Base-by-base conservation (phyloP, 1,140 invertebrate genomes). In the Mizuhopecten yessoensis region DNA sequence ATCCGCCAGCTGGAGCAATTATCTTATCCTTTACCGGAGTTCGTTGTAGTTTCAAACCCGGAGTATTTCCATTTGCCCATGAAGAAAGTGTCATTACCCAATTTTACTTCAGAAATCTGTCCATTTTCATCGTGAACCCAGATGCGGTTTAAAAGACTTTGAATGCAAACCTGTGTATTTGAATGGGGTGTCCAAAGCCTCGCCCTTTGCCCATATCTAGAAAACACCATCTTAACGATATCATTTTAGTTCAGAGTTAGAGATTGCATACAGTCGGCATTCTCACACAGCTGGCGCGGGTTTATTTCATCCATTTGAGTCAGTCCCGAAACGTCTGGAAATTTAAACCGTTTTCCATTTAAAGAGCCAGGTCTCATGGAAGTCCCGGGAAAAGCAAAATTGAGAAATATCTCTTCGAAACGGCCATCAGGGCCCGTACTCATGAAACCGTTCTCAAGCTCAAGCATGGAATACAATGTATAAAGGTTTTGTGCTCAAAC, bases 81-180 rank as follows among this genome's bases (percentile, higher is more conserved):
- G 90, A 87, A 33, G 86, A 29, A 87, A 45, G 87, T 89, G 34
- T 49, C 34, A 34, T 33, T 86, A 15, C 34, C 23, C n/a, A 75
- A 75, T n/a, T 57, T 34, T 45, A n/a, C 33, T 17, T 34, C 88
- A 29, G 3, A n/a, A 17, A 75, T 75, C 11, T 75, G 23, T 29
- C 57, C 57, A 75, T n/a, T n/a, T 75, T 75, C 23, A n/a, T 75
- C 57, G 29, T 17, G 57, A 75, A 75, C 5, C n/a, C 15, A 29
- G 3, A 75, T 75, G 23, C 57, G 5, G 57, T 75, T 75, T 75
- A 29, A 23, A 75, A 13, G 17, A 75, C 57, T 93, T 97, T 97
- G 95, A 98, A 98, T 93, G 97, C 97, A 95, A 98, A 97, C 5
- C 98, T 98, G 93, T 98, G 98, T 9, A 98, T 96, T 95, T 98